phyloP scores from a whole-genome alignment of 2,888 invertebrate species.

The Hypena proboscidalis region DNA sequence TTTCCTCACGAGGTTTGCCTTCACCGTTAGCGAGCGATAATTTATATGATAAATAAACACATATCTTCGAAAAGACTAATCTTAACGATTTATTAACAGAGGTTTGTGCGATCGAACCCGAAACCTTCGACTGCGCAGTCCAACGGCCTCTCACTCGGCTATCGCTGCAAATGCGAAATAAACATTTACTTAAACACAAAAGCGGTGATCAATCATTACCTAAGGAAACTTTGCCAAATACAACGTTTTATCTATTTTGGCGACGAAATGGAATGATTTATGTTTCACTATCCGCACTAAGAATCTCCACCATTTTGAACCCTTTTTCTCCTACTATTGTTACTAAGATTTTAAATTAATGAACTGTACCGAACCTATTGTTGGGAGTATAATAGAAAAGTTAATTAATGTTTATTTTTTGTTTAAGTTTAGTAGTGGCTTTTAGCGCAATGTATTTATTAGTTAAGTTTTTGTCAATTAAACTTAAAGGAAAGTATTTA shows the following conservation, averaged over 20 bases:
- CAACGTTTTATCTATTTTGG: constrained; percentile 29
- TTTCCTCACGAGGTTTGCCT: no score
- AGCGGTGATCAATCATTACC: constrained; percentile 33
- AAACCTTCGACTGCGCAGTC: no score
- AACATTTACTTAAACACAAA: constrained; percentile 24
- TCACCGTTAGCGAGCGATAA: no score
- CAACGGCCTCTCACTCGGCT: no score
- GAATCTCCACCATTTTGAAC: constrained; percentile 30
- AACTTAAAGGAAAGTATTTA: no score
- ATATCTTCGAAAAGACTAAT: no score
- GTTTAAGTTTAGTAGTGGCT: constrained; percentile 4
- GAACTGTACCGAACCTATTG: constrained; percentile 51
- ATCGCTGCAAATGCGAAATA: constrained; percentile 6
- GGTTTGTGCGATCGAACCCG: no score
- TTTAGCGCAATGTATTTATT: neutral
- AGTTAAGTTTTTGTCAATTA: no score
- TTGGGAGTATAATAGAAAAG: constrained; percentile 50
- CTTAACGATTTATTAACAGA: no score
- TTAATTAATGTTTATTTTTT: constrained; percentile 46
- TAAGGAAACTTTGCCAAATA: constrained; percentile 29
- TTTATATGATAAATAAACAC: no score
- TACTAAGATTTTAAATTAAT: constrained; percentile 69
- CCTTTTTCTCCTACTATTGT: constrained; percentile 34
- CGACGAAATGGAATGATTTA: constrained; percentile 37
- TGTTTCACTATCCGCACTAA: constrained; percentile 32